Evolutionary conservation across 1,140 invertebrate genomes (phyloP), one percentile per base, ranked within the genome.

Genomic region (Drosophila santomea): DNA sequence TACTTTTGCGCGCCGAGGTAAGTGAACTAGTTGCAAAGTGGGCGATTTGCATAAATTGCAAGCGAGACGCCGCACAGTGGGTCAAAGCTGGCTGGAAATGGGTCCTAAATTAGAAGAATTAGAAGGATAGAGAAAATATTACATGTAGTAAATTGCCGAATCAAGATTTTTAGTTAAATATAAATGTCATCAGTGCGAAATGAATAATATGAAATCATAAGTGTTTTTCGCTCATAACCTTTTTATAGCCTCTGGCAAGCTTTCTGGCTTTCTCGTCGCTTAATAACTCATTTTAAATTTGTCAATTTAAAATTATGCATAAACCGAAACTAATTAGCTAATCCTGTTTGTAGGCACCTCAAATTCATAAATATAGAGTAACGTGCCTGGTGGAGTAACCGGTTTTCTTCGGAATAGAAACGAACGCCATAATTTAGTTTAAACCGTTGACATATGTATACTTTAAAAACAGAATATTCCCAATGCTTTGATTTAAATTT

Each of bases 1-100:
- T 89, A 89, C 85, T 89, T 83, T 89, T 90, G 58, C 74, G 51
- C 78, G 74, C 73, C 55, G 74, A 78, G 75, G 75, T 78, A 78
- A 78, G 84, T 88, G 80, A 88, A 88, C 84, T 88, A 88, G 76
- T 84, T 88, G 84, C 74, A 84, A 84, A 88, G 80, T 89, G 72
- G 63, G 81, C 57, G 68, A 67, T 88, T 84, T 88, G 69, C 84
- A 84, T 89, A 83, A 79, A 75, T 83, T 83, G 80, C 60, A 78
- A 75, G 69, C 59, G 48, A 66, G 63, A 20, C 17, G 45, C 51
- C 14, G 68, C 44, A 72, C 68, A 58, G 66, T 72, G 68, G 51
- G n/a, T 6, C 35, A 11, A 15, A 11, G 12, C 2, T 1, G 1
- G 2, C 1, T 7, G 6, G 23, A 25, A 25, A 25, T 1, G 20